Base-by-base conservation (phyloP, 1,140 invertebrate species). In the Thaumetopoea pityocampa region DNA sequence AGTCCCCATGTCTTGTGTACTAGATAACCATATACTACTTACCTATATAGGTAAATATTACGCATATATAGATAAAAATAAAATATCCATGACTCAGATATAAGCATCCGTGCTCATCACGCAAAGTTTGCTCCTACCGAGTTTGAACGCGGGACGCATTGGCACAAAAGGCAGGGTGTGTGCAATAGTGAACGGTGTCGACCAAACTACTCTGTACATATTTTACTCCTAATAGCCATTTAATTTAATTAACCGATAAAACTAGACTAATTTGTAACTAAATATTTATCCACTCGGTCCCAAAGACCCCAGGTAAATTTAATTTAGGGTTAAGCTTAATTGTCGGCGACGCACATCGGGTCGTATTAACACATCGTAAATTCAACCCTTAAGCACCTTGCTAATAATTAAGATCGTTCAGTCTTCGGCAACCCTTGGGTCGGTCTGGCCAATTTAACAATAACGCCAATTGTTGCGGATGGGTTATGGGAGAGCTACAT, bases 301-400 rank as follows among this genome's bases (percentile, higher is more conserved):
- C 49, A 57, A 32, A 22, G 38, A 61, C 50, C 59, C 51, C 77
- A 81, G 77, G 77, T 79, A 65, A 72, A 79, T 73, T 81, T 72
- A 81, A 78, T 74, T 62, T 57, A 61, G 54, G 63, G 61, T 61
- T 57, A 63, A 53, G 46, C 37, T 42, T 69, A 74, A 76, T 77
- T 67, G 58, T 48, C 43, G 36, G 27, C 54, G 62, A 62, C 63
- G 57, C 54, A 59, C 62, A 52, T 69, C 47, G 67, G 64, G 48
- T 55, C 51, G 45, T 67, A 77, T 77, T 80, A 80, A 76, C 72
- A 77, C 65, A 49, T 71, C 69, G 64, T 78, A 73, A 69, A 73
- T 78, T 71, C 53, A 74, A 74, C 62, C 71, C 67, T 59, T 58
- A 72, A 80, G 66, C 71, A 78, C 76, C 69, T 73, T 64, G 61